Base-by-base conservation (phyloP, 2,888 invertebrate genomes). In the Scaptomyza caliginosa region DNA sequence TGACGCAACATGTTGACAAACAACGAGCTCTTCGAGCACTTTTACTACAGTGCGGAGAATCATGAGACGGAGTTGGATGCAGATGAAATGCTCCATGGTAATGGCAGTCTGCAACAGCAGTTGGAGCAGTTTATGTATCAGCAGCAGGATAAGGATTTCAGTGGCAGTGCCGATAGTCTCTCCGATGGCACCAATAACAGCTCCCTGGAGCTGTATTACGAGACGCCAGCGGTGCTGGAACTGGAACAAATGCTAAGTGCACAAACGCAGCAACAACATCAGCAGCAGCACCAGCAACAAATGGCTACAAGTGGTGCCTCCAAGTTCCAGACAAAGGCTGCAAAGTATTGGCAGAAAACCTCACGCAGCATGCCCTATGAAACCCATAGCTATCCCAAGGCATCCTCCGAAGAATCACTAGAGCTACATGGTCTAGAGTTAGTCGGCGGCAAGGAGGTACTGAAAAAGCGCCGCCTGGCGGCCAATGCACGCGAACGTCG, bases 401-500 rank as follows among this genome's bases (percentile, higher is more conserved):
- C 11, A 1, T 2, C 28, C 38, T 6, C 17, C 7, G 40, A n/a
- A 21, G 60, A 40, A 21, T 21, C 19, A 13, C 10, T 13, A 6
- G 30, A 46, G 11, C 21, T 45, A 1, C 16, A 28, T 4, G 17
- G 3, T 45, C 17, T 21, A 13, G 19, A 32, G 7, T 7, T 11
- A 1, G 13, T 36, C 3, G 30, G 30, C 4, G 21, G 72, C 6
- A 49, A 50, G 19, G 88, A 89, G 11, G 74, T 90, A 1, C 48
- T 90, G 4, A 80, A 77, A 16, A 93, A 93, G 71, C 92, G 95
- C 11, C 92, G 95, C 26, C 89, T 95, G 32, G 95, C 95, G 1
- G 95, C 95, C 0, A 95, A 95, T 89, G 95, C 95, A 1, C 92
- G 95, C 0, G 96, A 96, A 89, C 91, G 96, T 26, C 92, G 95